These are phyloP conservation scores for Odontamblyopus lacepedii DNA, from an alignment of 2,797 vertebrate species.

Conservation along the genomic window DNA sequence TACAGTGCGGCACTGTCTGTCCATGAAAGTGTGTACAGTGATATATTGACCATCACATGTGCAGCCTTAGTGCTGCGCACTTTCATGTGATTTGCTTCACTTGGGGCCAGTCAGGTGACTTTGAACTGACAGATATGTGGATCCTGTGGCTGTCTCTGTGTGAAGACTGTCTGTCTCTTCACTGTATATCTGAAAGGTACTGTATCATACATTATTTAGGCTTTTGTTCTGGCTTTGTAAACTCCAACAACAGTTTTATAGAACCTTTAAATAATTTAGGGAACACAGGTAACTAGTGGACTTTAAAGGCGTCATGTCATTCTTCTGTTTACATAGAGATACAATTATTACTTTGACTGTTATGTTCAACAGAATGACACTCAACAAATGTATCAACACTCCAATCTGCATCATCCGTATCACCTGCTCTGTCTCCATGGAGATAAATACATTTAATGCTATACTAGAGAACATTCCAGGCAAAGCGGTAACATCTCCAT, in stretches of 20 bases:
- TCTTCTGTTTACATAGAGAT: too few relatives aligned
- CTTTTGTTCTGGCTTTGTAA: neutral
- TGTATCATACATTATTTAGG: neutral
- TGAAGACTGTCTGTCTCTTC: slow-evolving; percentile 6
- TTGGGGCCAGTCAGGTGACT: slow-evolving; percentile 38
- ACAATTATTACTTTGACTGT: too few relatives aligned
- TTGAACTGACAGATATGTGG: slow-evolving; percentile 17
- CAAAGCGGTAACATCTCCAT: neutral
- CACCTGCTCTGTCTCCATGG: neutral
- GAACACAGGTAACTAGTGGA: too few relatives aligned
- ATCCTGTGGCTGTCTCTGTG: slow-evolving; percentile 2
- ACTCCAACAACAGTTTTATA: too few relatives aligned
- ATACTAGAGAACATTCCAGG: neutral
- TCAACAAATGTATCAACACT: too few relatives aligned
- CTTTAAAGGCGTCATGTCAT: too few relatives aligned
- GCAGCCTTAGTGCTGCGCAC: neutral
- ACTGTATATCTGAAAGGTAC: neutral
- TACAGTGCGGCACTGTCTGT: neutral
- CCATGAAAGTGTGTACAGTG: slow-evolving; percentile 12
- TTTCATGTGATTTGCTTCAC: slow-evolving; percentile 15
- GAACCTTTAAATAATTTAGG: too few relatives aligned
- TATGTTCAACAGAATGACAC: too few relatives aligned
- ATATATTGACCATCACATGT: neutral
- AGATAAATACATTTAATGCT: neutral
- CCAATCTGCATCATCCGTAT: too few relatives aligned